Base-by-base conservation (phyloP, 1,140 invertebrate species). In the Hylyphantes graminicola region DNA sequence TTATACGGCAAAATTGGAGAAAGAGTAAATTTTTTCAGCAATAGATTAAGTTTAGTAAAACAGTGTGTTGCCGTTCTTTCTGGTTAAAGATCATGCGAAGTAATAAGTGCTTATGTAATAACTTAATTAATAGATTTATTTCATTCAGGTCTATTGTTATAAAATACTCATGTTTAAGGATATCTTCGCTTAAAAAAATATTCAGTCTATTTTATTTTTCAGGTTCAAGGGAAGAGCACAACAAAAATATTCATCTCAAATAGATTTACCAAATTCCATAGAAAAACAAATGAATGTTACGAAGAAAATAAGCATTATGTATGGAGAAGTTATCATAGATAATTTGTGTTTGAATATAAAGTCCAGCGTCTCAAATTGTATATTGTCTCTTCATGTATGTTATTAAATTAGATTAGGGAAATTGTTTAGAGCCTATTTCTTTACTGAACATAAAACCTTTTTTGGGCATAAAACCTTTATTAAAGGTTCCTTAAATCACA, bases 211-310 rank as follows among this genome's bases (percentile, higher is more conserved):
- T 70, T 17, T 53, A n/a, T 68, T 50, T 68, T 70, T 7, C 68
- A 70, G 68, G 12, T 54, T 70, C 9, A 19, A 9, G 13, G 11
- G 35, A 35, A n/a, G 35, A 5, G 35, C 35, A 35, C 35, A 35
- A 35, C 35, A 35, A 2, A 35, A 35, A 35, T 61, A 17, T 15
- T 13, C 59, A 15, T 61, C 17, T 74, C 72, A 35, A 74, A 35
- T 59, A 57, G 72, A 74, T 35, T 6, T 74, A 61, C 55, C n/a
- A 57, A 55, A 21, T 74, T 74, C 72, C 55, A 74, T 74, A 74
- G 72, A 9, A 17, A 21, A 74, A 19, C 35, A n/a, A 74, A 19
- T 11, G 53, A 50, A 53, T 54, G 50, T 19, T n/a, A 59, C n/a
- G 17, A 70, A 51, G n/a, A 70, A 53, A 70, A 70, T 54, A n/a